Percentiles rank a stretch among this genome's conserved stretches.
Evolutionary conservation across 2,113 vertebrate species (phyloP).

Genomic region (Parus major): DNA sequence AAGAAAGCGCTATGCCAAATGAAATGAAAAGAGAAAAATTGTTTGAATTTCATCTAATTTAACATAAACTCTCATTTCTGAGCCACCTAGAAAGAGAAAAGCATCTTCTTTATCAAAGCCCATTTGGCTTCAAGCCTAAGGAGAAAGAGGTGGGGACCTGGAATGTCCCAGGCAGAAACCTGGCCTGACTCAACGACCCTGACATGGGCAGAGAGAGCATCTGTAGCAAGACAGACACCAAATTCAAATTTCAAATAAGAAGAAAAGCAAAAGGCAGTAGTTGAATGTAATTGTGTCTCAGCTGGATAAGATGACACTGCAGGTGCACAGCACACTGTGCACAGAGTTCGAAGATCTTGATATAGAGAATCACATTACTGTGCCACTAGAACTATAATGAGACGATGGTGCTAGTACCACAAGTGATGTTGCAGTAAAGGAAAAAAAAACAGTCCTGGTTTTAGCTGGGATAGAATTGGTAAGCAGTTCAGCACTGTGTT

Average conservation of each 20-base stretch:
- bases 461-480: not conserved
- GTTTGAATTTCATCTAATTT: not conserved
- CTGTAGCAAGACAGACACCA: not conserved
- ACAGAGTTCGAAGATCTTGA: not conserved
- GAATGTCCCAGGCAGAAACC: not conserved
- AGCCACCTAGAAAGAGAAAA: not conserved
- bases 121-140: not conserved
- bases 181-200: not conserved
- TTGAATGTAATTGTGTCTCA: not conserved
- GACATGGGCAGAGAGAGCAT: accelerated
- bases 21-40: not conserved
- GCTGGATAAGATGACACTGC: not conserved
- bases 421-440: not conserved
- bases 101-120: not conserved
- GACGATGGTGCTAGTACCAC: not conserved
- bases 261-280: not conserved
- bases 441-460: not conserved
- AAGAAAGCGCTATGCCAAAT: not conserved
- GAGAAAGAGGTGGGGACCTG: not conserved
- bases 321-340: not conserved
- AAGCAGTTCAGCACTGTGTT: not conserved
- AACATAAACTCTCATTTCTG: not conserved
- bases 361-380: not conserved
- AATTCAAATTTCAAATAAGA: not conserved
- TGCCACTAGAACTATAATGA: not conserved